Conservation (phyloP, 2,113 vertebrate species). For the Dasyornis broadbenti region DNA sequence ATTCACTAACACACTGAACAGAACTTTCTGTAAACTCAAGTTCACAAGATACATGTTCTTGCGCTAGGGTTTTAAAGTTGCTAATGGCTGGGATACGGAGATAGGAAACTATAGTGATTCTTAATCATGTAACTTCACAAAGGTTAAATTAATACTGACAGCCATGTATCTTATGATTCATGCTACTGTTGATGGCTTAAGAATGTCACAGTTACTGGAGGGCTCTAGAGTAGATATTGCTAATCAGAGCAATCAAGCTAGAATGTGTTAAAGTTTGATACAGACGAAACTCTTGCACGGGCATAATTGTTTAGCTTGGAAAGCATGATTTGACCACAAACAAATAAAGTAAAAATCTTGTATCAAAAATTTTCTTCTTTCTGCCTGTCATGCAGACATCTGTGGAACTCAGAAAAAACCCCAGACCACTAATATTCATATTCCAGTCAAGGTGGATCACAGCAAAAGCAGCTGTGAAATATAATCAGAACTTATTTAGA, state of each 20-base stretch:
- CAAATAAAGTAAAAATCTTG: not conserved
- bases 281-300: not conserved
- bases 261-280: not conserved
- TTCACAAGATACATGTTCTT: not conserved
- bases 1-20: not conserved
- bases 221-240: not conserved
- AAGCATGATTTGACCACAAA: not conserved
- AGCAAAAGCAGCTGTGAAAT: not conserved
- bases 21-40: not conserved
- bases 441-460: not conserved
- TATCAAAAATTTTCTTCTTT: not conserved
- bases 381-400: fast-evolving
- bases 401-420: not conserved
- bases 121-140: not conserved
- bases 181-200: not conserved
- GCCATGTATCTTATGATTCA: not conserved
- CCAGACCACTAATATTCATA: not conserved
- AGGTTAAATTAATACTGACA: not conserved
- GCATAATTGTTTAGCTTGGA: not conserved
- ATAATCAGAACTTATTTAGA: not conserved
- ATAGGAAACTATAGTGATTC: not conserved
- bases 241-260: not conserved
- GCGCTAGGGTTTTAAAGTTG: not conserved
- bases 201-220: not conserved
- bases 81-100: not conserved